phyloP scores from a whole-genome alignment of 2,797 vertebrate species.

The Sebastes nivosus region DNA sequence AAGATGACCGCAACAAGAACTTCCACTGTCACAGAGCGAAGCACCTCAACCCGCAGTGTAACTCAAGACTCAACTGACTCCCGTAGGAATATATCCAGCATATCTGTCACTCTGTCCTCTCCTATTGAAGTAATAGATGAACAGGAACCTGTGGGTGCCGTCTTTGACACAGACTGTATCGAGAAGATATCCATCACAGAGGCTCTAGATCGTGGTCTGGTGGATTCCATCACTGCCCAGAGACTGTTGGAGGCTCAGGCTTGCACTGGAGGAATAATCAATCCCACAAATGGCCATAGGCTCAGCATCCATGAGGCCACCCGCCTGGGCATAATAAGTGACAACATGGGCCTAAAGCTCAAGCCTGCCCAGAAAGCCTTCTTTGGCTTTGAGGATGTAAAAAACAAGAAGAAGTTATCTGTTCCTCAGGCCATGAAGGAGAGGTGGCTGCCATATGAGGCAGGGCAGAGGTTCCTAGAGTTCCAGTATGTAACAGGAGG shows the following conservation, averaged over 20 bases:
- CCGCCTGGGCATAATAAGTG: constrained; percentile 84
- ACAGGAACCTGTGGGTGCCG: constrained; percentile 91
- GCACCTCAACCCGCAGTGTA: neutral
- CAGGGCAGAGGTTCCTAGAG: constrained; percentile 95
- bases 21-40: constrained; percentile 48
- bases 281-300: constrained; percentile 88
- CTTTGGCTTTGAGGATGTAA: constrained; percentile 92
- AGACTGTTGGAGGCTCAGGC: constrained; percentile 95
- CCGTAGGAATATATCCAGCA: constrained; percentile 72
- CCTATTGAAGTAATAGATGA: constrained; percentile 85
- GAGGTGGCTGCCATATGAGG: constrained; percentile 95
- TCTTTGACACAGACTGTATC: constrained; percentile 92
- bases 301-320: constrained; percentile 89
- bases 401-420: constrained; percentile 90
- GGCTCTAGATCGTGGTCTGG: constrained; percentile 87
- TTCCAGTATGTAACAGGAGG: constrained; percentile 95
- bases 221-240: constrained; percentile 93
- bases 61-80: constrained; percentile 75
- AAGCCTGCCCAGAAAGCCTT: constrained; percentile 95
- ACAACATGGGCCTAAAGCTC: constrained; percentile 88
- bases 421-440: constrained; percentile 93
- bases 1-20: constrained; percentile 65
- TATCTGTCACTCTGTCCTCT: constrained; percentile 78
- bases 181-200: constrained; percentile 93
- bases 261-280: constrained; percentile 94